phyloP scores from a whole-genome alignment of 2,888 invertebrate species.

The Pogonocherus hispidulus region DNA sequence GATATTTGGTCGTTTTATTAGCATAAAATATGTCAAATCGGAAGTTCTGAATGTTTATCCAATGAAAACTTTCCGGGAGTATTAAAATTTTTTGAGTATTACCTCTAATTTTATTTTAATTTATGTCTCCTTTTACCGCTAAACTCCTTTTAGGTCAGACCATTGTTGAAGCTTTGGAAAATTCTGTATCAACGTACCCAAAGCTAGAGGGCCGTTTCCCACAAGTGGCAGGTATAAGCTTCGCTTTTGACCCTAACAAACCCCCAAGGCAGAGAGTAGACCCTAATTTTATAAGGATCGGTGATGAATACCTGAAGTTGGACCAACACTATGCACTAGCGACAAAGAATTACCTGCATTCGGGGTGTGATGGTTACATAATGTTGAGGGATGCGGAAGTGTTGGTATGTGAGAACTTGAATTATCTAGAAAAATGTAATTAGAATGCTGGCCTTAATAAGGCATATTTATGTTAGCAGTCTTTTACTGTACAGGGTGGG shows the following conservation, averaged over 20 bases:
- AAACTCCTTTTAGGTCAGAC: conserved; percentile 75
- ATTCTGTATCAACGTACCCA: conserved; percentile 88
- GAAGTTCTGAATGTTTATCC: too few species aligned
- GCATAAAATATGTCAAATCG: too few species aligned
- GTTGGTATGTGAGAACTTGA: conserved; percentile 72
- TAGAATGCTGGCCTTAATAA: too few species aligned
- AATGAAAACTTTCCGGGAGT: too few species aligned
- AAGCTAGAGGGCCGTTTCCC: conserved; percentile 91
- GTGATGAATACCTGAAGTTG: conserved; percentile 83
- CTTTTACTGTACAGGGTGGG: too few species aligned
- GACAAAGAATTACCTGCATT: conserved; percentile 85
- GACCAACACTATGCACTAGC: conserved; percentile 83
- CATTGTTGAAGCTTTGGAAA: conserved; percentile 83
- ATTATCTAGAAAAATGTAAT: too few species aligned
- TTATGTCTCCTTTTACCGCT: too few species aligned
- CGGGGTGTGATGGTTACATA: conserved; percentile 89
- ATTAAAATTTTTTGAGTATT: too few species aligned
- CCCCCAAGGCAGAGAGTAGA: conserved; percentile 81
- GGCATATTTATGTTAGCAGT: too few species aligned
- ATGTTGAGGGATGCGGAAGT: conserved; percentile 82
- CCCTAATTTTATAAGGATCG: conserved; percentile 82
- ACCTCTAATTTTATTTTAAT: too few species aligned
- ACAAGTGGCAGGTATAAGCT: conserved; percentile 85
- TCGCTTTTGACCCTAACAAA: conserved; percentile 81
- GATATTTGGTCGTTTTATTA: too few species aligned